Conservation (phyloP, 2,888 invertebrate genomes). For the Trichopria drosophilae region DNA sequence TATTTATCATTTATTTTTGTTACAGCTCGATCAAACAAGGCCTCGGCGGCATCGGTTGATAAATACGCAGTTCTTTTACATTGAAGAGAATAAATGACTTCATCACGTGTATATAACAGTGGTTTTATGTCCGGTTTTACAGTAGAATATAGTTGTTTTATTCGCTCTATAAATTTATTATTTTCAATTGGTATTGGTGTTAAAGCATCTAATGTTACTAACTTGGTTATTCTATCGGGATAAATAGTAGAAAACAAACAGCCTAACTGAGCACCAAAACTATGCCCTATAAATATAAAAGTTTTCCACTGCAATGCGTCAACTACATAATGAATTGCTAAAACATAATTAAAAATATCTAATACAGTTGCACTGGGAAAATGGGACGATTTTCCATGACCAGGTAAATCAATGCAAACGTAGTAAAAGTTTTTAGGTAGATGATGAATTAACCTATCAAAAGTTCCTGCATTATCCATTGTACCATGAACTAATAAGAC, state of each 20-base stretch:
- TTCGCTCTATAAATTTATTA: conserved; percentile 37
- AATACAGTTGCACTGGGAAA: conserved; percentile 53
- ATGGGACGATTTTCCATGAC: conserved; percentile 58
- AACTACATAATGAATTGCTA: conserved; percentile 47
- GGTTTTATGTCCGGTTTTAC: too few species aligned
- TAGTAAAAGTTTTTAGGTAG: conserved; percentile 51
- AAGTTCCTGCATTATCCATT: conserved; percentile 58
- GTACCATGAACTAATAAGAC: conserved; percentile 53
- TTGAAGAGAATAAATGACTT: conserved; percentile 60
- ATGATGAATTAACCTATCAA: conserved; percentile 53
- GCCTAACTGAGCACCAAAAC: conserved; percentile 61
- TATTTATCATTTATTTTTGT: conserved; percentile 57
- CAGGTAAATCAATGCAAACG: conserved; percentile 58
- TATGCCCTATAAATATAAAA: conserved; percentile 55
- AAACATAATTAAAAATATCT: conserved; percentile 47
- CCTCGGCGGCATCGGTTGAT: conserved; percentile 58
- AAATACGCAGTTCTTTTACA: conserved; percentile 55
- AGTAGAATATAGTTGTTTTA: conserved; percentile 54
- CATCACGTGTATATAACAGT: conserved; percentile 55
- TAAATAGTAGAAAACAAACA: conserved; percentile 53
- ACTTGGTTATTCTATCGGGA: conserved; percentile 55
- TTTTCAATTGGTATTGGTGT: conserved; percentile 41
- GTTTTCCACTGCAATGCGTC: conserved; percentile 54
- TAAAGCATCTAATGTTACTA: conserved; percentile 58
- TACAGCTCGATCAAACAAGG: conserved; percentile 60